Evolutionary conservation across 2,113 vertebrate species (phyloP).

Genomic region (Onychostruthus taczanowskii): DNA sequence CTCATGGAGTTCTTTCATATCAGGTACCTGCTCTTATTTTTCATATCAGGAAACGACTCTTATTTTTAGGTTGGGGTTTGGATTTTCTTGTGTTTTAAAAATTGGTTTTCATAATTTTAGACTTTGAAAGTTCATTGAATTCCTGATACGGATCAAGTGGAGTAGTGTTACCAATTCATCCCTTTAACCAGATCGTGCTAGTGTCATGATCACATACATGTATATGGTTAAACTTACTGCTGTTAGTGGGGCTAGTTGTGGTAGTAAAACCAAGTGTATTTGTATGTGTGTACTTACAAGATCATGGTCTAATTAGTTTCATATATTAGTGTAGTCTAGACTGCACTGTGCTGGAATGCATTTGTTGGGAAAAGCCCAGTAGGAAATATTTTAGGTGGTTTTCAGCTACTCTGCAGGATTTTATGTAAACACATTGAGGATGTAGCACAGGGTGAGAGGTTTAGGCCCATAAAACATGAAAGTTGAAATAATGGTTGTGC

Average conservation of each 20-base stretch:
- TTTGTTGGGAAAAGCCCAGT: not conserved
- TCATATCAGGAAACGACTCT: conserved; percentile 80
- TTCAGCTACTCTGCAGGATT: not conserved
- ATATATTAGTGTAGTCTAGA: not conserved
- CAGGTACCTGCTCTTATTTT: conserved; percentile 75
- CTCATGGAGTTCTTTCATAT: conserved; percentile 90
- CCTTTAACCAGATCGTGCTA: not conserved
- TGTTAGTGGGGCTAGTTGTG: not conserved
- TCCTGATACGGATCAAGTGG: not conserved
- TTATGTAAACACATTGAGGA: not conserved
- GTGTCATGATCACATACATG: not conserved
- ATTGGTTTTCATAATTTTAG: not conserved
- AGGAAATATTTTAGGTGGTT: not conserved
- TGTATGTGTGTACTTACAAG: not conserved
- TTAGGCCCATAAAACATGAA: not conserved
- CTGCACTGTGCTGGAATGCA: not conserved
- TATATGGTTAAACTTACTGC: not conserved
- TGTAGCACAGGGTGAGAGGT: not conserved
- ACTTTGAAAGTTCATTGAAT: not conserved
- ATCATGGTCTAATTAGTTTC: not conserved
- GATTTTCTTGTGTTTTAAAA: not conserved
- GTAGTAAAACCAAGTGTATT: not conserved
- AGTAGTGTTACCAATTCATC: not conserved
- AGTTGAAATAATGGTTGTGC: not conserved
- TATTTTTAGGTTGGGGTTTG: not conserved